Evolutionary conservation across 2,888 invertebrate genomes (phyloP).

Genomic region (Argyresthia goedartella): DNA sequence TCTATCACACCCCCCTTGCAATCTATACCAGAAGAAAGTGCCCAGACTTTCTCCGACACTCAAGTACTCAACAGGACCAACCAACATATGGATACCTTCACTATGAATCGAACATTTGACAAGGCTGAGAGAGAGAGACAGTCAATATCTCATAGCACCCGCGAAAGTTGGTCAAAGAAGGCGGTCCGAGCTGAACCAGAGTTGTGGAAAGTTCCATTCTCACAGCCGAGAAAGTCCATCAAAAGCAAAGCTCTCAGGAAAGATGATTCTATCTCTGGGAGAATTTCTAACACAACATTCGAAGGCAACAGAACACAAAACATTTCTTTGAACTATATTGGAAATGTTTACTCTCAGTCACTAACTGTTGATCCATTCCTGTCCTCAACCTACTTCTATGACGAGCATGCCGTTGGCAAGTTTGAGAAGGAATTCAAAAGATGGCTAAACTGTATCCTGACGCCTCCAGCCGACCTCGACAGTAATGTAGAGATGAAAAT

Average conservation of each 20-base stretch:
- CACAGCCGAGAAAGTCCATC: slow-evolving; percentile 27
- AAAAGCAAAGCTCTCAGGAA: slow-evolving; percentile 30
- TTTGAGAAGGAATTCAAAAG: slow-evolving; percentile 81
- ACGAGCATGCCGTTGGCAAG: slow-evolving; percentile 75
- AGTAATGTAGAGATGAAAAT: slow-evolving; percentile 73
- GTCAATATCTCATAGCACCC: slow-evolving; percentile 23
- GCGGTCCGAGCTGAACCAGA: slow-evolving; percentile 41
- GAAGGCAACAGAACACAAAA: slow-evolving; percentile 46
- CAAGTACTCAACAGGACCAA: slow-evolving; percentile 37
- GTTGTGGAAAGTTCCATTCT: slow-evolving; percentile 47
- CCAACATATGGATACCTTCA: slow-evolving; percentile 44
- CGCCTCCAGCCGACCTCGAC: slow-evolving; percentile 80
- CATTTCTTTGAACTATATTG: slow-evolving; percentile 42
- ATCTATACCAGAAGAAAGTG: slow-evolving; percentile 63
- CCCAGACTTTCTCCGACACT: slow-evolving; percentile 36
- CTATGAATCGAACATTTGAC: slow-evolving; percentile 55
- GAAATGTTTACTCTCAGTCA: slow-evolving; percentile 57
- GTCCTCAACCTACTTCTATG: slow-evolving; percentile 75
- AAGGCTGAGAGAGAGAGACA: slow-evolving; percentile 26
- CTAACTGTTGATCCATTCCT: slow-evolving; percentile 76
- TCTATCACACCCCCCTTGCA: slow-evolving; percentile 52
- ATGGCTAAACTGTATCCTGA: slow-evolving; percentile 83
- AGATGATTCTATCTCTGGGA: slow-evolving; percentile 26
- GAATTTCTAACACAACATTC: slow-evolving; percentile 28
- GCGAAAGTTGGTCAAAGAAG: slow-evolving; percentile 52